These are phyloP conservation scores for Caenorhabditis becei DNA, from an alignment of 2,888 invertebrate genomes.

Conservation along the genomic window DNA sequence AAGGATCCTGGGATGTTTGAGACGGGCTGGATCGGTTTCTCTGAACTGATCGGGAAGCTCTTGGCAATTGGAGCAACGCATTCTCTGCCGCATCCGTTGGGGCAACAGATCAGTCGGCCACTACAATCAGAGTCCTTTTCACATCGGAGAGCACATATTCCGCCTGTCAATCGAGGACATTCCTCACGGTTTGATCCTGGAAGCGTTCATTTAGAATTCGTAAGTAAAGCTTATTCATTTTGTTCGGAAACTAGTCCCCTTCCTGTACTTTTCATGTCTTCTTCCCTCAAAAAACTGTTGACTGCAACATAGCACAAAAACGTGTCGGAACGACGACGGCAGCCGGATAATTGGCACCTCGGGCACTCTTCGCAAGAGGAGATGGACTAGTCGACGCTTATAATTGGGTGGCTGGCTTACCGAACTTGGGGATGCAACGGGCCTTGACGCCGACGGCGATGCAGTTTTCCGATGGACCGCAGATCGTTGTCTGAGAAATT, in stretches of 20 bases:
- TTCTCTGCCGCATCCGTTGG: constrained; percentile 78
- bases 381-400: constrained; percentile 20
- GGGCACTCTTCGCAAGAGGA: constrained; percentile 22
- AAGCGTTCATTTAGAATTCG: constrained; percentile 1
- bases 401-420: constrained; percentile 56
- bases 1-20: constrained; percentile 58
- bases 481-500: constrained; percentile 65
- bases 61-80: constrained; percentile 72
- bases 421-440: constrained; percentile 70
- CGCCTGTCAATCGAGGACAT: constrained; percentile 76
- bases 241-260: neutral
- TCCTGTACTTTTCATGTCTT: constrained; percentile 2
- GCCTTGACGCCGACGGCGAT: constrained; percentile 64
- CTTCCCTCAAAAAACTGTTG: constrained; percentile 5
- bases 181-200: constrained; percentile 58
- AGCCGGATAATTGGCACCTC: constrained; percentile 52
- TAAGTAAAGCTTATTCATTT: neutral
- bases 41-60: constrained; percentile 64
- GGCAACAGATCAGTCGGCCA: constrained; percentile 74
- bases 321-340: constrained; percentile 13
- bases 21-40: constrained; percentile 56
- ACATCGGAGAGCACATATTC: constrained; percentile 76
- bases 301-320: constrained; percentile 33
- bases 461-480: constrained; percentile 70
- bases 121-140: constrained; percentile 73